Base-by-base conservation (phyloP, 2,888 invertebrate species). In the Drosophila histrio region DNA sequence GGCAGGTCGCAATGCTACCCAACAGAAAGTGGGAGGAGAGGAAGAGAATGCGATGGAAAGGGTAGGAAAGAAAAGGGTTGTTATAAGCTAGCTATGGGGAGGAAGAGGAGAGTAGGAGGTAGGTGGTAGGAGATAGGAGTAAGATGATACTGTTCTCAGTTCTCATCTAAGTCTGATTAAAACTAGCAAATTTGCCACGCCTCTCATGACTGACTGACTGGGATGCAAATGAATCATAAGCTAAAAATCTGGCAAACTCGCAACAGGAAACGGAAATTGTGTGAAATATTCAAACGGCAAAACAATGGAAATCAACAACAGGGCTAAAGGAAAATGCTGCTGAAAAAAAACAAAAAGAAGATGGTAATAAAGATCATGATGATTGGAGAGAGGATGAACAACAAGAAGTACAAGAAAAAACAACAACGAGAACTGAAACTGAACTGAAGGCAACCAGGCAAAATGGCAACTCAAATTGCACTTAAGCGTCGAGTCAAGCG, bases 241-340 rank as follows among this genome's bases (percentile, higher is more conserved):
- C 38, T 32, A 6, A 46, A 46, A 64, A 41, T 9, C 24, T 15
- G 50, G 17, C 8, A 47, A 58, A 74, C 54, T 76, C 60, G 65
- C 73, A 72, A 72, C 69, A 84, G 87, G 88, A 89, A 89, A 67
- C 87, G 89, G 89, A 89, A 89, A 87, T 84, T 79, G 75, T 71
- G 70, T 72, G 69, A 79, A 74, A 75, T 75, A 68, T 68, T 50
- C 70, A 60, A 81, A 72, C 62, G 73, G 49, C 57, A 77, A 79
- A 70, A 70, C 72, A 77, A 77, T 73, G 47, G 61, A 30, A 44
- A 79, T 76, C 9, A 50, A 82, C 77, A 74, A 75, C 63, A 66
- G 28, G 13, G 17, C 3, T 3, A 34, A 28, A n/a, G 13, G n/a
- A 8, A 15, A 34, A 19, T 17, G 5, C 38, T 11, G 41, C 9